Base-by-base conservation (phyloP, 2,797 vertebrate species). In the Corythornis leucogaster region DNA sequence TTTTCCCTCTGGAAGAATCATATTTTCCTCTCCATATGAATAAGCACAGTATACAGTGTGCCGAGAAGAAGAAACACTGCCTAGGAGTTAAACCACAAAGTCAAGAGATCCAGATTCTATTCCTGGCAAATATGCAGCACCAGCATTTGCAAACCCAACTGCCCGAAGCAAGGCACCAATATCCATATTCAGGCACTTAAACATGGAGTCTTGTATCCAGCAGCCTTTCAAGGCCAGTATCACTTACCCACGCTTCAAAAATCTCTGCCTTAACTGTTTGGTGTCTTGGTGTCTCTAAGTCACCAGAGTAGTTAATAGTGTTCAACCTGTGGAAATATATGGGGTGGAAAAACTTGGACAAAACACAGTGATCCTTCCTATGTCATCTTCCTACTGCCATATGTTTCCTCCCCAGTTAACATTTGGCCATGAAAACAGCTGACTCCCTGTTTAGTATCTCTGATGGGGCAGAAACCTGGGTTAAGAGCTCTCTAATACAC, bases 91-190 rank as follows among this genome's bases (percentile, higher is more conserved):
- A 95, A 94, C 68, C 91, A 91, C 92, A 84, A 84, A 92, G 53
- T 70, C 80, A 64, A 91, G 86, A 67, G 57, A 91, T 90, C 75
- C 75, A 79, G 81, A 43, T 67, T 92, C 85, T 77, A 19, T 42
- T 84, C 77, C 92, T 91, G 95, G 92, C 91, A 92, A 90, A 86
- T 74, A 88, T 71, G 67, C 87, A 95, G 92, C 24, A 66, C 80
- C 62, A 77, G 91, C 64, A 94, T 84, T 93, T 57, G 61, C 80
- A 90, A 91, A 84, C 80, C 74, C 76, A 69, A 8, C 7, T 0
- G 66, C 85, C 87, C 81, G 86, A 74, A 93, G 81, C 80, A 74
- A 93, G 78, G 42, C 75, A 94, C 64, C 90, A 93, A 16, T 42
- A 61, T 74, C 71, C 81, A 63, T 33, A 88, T 53, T 88, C 71